A percentile compares a stretch with the other conserved stretches of the same genome.
phyloP scores from a whole-genome alignment of 2,888 invertebrate species.

The Himalopsyche kuldschensis region DNA sequence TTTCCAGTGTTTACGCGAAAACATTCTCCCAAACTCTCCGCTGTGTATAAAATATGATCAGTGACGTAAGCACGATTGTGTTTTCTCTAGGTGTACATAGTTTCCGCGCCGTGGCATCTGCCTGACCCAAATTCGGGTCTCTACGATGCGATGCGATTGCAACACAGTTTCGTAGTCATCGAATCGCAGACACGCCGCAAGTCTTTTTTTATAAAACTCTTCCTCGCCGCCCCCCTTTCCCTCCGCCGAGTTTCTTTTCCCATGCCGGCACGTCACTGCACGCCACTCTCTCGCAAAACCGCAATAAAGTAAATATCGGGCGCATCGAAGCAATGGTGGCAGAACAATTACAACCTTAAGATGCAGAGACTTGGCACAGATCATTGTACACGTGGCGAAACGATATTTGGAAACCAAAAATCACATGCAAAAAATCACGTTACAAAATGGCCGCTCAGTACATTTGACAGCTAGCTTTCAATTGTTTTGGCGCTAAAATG shows the following conservation, averaged over 20 bases:
- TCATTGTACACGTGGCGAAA: too few species aligned
- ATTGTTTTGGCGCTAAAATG: too few species aligned
- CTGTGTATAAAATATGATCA: not conserved
- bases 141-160: not conserved
- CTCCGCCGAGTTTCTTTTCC: not conserved
- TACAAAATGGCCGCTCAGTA: too few species aligned
- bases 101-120: conserved; percentile 12
- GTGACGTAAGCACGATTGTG: not conserved
- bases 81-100: not conserved
- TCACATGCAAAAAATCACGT: too few species aligned
- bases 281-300: not conserved
- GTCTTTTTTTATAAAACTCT: not conserved
- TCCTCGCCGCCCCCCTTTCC: not conserved
- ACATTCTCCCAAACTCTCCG: too few species aligned
- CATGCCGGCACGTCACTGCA: not conserved
- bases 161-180: conserved; percentile 1
- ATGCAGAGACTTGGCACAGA: too few species aligned
- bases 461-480: too few species aligned
- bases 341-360: too few species aligned
- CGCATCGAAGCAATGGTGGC: too few species aligned
- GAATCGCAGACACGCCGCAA: not conserved
- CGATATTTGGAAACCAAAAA: too few species aligned
- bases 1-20: too few species aligned
- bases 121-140: conserved; percentile 24
- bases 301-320: too few species aligned